Base-by-base conservation (phyloP, 2,797 vertebrate species). In the Lepilemur ruficaudatus region DNA sequence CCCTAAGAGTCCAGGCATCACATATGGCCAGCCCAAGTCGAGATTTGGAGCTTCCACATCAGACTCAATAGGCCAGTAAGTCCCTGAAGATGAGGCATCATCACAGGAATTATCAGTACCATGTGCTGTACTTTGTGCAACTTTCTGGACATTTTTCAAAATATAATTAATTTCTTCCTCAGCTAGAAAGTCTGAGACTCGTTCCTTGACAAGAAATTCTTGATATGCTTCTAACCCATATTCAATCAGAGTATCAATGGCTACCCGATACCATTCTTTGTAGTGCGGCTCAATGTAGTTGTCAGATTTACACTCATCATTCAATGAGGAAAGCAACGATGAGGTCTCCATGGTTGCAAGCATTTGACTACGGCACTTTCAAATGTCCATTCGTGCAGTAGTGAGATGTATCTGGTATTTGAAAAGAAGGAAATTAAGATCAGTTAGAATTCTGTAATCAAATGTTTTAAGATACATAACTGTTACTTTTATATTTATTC, bases 31-130 rank as follows among this genome's bases (percentile, higher is more conserved):
- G 4, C 99, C 99, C 86, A 99, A 98, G 59, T 99, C 99, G 97
- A 99, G 99, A 97, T 99, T 99, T 70, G 99, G 99, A 0, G 99
- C 99, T 78, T 99, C 99, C 94, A 99, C 99, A 82, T 99, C 99
- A 0, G 99, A 99, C 95, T 99, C 98, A 84, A 99, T 73, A 6
- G 99, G 99, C 99, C 99, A 99, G 96, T 99, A 99, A 0, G 99
- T 99, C 91, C 99, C 99, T 0, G 99, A 99, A 43, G 99, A 99
- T 5, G 99, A 99, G 0, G 98, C 97, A 50, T 98, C 99, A 92
- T 99, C 99, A 3, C 82, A 97, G 41, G 95, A 94, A 83, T 99
- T 98, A 73, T 99, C 99, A 20, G 94, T 96, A 28, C 98, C 96
- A 81, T 98, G 97, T 23, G 98, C 22, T 13, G 95, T 97, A 25